Conservation (phyloP, 2,113 vertebrate genomes). For the Myotis yumanensis region DNA sequence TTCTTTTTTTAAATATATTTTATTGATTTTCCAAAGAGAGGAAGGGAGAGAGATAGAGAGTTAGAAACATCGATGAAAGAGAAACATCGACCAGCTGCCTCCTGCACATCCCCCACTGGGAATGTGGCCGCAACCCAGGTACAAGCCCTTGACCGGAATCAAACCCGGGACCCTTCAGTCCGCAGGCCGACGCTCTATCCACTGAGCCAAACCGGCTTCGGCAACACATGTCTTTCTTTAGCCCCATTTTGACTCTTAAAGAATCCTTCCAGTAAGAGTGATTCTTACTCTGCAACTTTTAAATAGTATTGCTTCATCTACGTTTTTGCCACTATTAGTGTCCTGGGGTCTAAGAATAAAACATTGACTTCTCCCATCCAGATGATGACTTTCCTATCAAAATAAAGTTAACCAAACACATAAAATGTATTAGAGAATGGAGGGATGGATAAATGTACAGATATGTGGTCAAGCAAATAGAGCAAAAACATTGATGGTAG, state of each 20-base stretch:
- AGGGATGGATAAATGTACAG: neutral
- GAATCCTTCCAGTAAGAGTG: constrained; percentile 4
- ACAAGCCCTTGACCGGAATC: no score
- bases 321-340: neutral
- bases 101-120: no score
- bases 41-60: no score
- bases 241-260: neutral
- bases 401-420: neutral
- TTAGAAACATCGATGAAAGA: no score
- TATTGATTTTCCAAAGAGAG: no score
- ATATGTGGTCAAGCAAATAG: neutral
- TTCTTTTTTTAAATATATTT: no score
- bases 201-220: no score
- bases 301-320: neutral
- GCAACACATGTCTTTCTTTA: neutral
- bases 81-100: no score
- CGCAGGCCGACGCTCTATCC: no score
- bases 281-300: neutral
- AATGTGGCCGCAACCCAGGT: no score
- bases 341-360: neutral
- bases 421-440: neutral
- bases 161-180: no score
- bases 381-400: neutral
- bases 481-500: neutral
- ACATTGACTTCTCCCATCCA: neutral